Evolutionary conservation across 1,140 invertebrate species (phyloP).

Genomic region (Matsumurasca onukii): DNA sequence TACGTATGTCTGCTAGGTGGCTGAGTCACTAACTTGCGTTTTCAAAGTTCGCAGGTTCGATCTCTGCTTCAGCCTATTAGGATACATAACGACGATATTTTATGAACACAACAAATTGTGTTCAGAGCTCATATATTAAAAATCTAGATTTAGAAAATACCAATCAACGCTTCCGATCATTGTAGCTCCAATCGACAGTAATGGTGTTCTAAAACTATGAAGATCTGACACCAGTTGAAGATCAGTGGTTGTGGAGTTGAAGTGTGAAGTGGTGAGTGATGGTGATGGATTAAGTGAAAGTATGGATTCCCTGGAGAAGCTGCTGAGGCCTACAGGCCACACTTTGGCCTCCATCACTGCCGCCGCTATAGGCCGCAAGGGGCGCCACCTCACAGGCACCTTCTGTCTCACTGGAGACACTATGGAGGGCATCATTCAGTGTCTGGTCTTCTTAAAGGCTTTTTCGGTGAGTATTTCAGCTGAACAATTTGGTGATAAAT

Average conservation of each 20-base stretch:
- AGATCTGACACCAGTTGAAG: no score
- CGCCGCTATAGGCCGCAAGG: conserved; percentile 59
- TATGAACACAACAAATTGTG: no score
- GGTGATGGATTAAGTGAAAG: conserved; percentile 69
- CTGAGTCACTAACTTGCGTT: no score
- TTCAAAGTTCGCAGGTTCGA: no score
- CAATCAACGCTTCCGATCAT: no score
- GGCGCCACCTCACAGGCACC: conserved; percentile 74
- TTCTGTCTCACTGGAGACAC: conserved; percentile 86
- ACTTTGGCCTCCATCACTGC: conserved; percentile 47
- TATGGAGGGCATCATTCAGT: conserved; percentile 91
- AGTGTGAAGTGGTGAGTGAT: neutral
- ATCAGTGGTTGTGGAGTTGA: neutral
- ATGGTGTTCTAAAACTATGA: no score
- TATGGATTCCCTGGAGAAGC: conserved; percentile 73
- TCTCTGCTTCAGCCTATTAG: no score
- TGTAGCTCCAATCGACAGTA: no score
- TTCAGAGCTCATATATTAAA: no score
- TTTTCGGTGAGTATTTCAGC: conserved; percentile 89
- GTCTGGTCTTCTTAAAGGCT: conserved; percentile 86
- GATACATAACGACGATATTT: no score
- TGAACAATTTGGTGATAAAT: conserved; percentile 27
- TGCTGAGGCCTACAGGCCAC: conserved; percentile 55
- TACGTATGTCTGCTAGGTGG: no score
- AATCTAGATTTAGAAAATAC: no score